These are phyloP conservation scores for Diadegma fenestrale DNA, from an alignment of 2,888 invertebrate genomes.

Conservation along the genomic window DNA sequence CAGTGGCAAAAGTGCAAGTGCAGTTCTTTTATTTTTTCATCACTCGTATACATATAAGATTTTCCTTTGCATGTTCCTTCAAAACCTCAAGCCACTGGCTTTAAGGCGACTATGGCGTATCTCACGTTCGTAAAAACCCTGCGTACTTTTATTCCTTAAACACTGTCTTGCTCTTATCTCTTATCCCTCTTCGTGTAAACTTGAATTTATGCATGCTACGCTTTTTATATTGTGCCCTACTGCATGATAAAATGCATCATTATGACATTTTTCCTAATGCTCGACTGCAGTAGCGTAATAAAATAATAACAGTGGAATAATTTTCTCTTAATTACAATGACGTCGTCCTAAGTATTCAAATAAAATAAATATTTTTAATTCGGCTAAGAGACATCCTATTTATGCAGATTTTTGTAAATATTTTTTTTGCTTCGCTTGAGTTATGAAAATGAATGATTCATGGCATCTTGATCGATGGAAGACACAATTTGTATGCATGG, in stretches of 20 bases:
- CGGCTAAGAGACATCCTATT: neutral
- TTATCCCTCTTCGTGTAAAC: constrained; percentile 7
- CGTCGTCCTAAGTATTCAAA: neutral
- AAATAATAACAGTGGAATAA: neutral
- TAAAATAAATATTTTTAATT: neutral
- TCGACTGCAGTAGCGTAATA: neutral
- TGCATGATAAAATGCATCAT: constrained; percentile 7
- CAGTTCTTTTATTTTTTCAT: constrained; percentile 24
- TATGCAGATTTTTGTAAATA: neutral
- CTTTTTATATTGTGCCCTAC: neutral
- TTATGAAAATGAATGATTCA: constrained; percentile 19
- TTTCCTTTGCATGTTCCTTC: constrained; percentile 17
- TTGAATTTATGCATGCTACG: constrained; percentile 24
- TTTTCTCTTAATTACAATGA: neutral
- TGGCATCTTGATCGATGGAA: neutral
- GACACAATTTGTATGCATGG: constrained; percentile 17
- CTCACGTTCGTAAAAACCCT: constrained; percentile 23
- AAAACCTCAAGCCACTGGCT: neutral
- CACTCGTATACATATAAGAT: constrained; percentile 14
- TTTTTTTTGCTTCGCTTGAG: too few species aligned
- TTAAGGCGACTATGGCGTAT: neutral
- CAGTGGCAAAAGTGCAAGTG: constrained; percentile 44
- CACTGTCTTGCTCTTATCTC: neutral
- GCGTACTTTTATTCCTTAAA: constrained; percentile 1
- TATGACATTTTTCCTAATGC: neutral